phyloP scores from a whole-genome alignment of 2,888 invertebrate genomes.

The Fabriciana adippe region DNA sequence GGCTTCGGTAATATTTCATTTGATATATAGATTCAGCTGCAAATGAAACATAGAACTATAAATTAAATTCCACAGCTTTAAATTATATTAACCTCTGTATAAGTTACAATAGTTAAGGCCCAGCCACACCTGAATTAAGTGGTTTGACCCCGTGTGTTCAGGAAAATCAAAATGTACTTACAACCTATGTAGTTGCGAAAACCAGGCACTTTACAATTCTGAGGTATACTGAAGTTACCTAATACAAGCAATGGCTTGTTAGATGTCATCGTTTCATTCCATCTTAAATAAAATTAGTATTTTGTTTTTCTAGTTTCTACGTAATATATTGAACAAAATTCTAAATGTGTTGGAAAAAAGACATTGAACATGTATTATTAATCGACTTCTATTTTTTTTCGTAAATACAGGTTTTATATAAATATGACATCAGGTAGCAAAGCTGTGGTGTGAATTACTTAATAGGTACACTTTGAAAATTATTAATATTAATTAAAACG shows the following conservation, averaged over 20 bases:
- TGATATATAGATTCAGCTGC: neutral
- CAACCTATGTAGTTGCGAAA: conserved; percentile 24
- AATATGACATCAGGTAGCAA: no score
- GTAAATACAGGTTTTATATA: no score
- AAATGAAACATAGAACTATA: neutral
- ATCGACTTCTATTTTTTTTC: no score
- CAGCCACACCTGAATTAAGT: conserved; percentile 31
- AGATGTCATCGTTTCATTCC: conserved; percentile 9
- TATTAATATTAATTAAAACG: no score
- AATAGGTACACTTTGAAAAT: no score
- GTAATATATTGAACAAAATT: no score
- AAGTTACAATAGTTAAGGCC: conserved; percentile 9
- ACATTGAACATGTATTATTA: no score
- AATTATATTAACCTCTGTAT: conserved; percentile 16
- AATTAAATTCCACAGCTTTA: conserved; percentile 5
- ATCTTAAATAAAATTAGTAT: neutral
- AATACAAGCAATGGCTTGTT: conserved; percentile 19
- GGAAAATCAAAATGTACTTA: conserved; percentile 30
- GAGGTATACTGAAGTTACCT: conserved; percentile 18
- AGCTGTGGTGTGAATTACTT: no score
- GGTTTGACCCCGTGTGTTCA: conserved; percentile 29
- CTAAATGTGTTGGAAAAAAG: no score
- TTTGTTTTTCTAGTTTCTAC: no score
- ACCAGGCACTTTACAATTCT: conserved; percentile 23
- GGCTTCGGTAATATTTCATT: neutral